Evolutionary conservation across 2,113 vertebrate species (phyloP), one percentile per base, ranked within the genome.

Genomic region (Platichthys flesus): DNA sequence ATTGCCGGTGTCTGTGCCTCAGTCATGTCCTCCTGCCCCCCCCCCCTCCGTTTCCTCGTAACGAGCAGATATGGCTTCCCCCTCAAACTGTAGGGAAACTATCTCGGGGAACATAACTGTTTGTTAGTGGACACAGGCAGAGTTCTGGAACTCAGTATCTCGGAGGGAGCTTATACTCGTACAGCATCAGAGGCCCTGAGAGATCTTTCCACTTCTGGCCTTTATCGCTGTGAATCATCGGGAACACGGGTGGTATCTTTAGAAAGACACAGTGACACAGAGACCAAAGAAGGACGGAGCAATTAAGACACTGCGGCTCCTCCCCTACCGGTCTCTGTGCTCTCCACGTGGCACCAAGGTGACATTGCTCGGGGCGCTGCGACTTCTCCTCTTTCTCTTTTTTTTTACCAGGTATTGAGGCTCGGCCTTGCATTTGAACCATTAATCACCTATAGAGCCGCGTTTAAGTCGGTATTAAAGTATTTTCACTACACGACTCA

Each of bases 341-440:
- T 79, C 84, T 73, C 72, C 64, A 12, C 56, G 86, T 90, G 86
- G 91, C 92, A 89, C 84, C 90, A 92, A 91, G 91, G 91, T 92
- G 92, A 93, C 92, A 90, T 93, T 93, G 91, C 89, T 89, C 67
- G 70, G 67, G 88, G 90, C 86, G 21, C 83, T 79, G 60, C 60
- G 71, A n/a, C 35, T 56, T 24, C 20, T 56, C 20, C 5, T 14
- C 20, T 62, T 21, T 62, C 16, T 3, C 56, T 72, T 57, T 63
- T 72, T 72, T 57, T 61, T 78, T 76, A 65, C 74, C 83, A 85
- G 83, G 87, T 90, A 79, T 28, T 54, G 71, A 81, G 75, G 67
- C 83, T 71, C 63, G 35, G 78, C 77, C 84, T 64, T 55, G 67
- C 74, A 24, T 81, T 74, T 60, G 65, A 73, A 72, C 72, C 82